Base-by-base conservation (phyloP, 2,888 invertebrate species). In the Cybosia mesomella region DNA sequence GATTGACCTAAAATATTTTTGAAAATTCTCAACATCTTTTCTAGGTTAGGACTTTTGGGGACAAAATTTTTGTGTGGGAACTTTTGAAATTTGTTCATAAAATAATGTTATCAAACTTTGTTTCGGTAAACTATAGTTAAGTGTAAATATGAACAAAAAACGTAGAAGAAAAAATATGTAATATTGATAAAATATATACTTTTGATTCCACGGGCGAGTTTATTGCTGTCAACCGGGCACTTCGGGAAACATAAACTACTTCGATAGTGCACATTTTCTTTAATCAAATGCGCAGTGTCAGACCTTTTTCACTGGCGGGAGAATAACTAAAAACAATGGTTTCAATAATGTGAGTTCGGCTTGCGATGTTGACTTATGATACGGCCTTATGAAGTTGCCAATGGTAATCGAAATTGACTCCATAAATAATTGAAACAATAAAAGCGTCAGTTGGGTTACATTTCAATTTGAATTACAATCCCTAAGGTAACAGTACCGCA, bases 401-500 rank as follows among this genome's bases (percentile, higher is more conserved):
- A 69, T 60, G 62, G 73, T 75, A 70, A 77, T 75, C 71, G 70
- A 58, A 77, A 77, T 66, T 54, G 62, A 75, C 64, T 70, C 62
- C 67, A 80, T 77, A 71, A 67, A 75, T 75, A 70, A 75, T 54
- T 60, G 64, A 39, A 71, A 70, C 59, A 71, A 68, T 80, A 77
- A 77, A 80, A 80, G 61, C 53, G 76, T 71, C 72, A 57, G 53
- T 62, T 55, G 64, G 49, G 67, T 67, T 66, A 66, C 54, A 67
- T 72, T 71, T 73, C 65, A 75, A 67, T 71, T 71, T 76, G 80
- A 79, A 80, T 75, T 81, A 74, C 13, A 13, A 76, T 71, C 80
- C 82, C 81, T 85, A 84, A 69, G 72, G 43, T 43, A 67, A 58
- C 57, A 58, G 36, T 32, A 43, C 34, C 21, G 21, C 55, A 22